Conservation (phyloP, 2,113 vertebrate genomes). For the Synchiropus splendidus region DNA sequence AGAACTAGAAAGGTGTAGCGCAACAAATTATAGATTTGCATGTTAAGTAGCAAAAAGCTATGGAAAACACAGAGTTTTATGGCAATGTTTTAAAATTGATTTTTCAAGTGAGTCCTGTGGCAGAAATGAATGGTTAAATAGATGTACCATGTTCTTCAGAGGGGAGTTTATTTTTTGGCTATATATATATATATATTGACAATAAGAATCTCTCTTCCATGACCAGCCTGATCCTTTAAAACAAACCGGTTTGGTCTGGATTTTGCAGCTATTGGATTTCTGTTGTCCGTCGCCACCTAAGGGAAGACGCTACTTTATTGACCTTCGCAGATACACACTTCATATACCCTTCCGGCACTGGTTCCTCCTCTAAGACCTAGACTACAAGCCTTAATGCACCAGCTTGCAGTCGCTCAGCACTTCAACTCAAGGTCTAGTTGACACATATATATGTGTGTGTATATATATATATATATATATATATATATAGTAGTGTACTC, state of each 20-base stretch:
- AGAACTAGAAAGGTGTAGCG: no score
- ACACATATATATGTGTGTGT: constrained; percentile 4
- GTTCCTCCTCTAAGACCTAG: no score
- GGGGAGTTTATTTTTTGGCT: no score
- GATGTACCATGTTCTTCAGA: no score
- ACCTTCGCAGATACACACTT: constrained; percentile 18
- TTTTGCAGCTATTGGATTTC: constrained; percentile 22
- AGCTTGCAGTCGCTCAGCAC: not conserved
- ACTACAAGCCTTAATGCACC: not conserved
- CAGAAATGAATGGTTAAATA: no score
- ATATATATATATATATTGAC: constrained; percentile 3
- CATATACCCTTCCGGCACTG: not conserved
- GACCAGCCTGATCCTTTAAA: constrained; percentile 1
- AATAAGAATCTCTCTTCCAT: not conserved
- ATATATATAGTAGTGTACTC: constrained; percentile 11
- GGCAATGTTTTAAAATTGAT: no score
- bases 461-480: constrained; percentile 19
- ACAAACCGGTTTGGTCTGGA: constrained; percentile 13
- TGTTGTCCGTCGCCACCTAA: constrained; percentile 9
- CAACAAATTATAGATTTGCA: no score
- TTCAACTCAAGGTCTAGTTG: not conserved
- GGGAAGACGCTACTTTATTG: constrained; percentile 6
- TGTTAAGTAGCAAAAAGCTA: no score
- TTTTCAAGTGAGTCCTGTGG: no score
- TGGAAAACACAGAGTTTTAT: no score